These are phyloP conservation scores for Myotis findleyi DNA, from an alignment of 2,797 vertebrate genomes.

Conservation along the genomic window DNA sequence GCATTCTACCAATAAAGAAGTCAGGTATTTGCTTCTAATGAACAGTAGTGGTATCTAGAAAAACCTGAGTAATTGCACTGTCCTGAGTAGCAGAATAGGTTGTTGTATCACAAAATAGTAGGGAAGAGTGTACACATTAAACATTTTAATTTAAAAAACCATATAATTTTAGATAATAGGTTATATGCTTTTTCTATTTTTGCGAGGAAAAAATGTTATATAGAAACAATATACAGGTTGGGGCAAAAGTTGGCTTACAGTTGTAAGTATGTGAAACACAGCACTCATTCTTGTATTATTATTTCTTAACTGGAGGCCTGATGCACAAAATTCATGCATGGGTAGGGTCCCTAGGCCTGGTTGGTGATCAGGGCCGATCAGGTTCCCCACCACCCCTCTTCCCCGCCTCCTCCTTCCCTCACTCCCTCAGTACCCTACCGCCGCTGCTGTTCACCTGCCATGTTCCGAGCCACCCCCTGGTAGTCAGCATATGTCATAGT, in stretches of 20 bases:
- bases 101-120: background rate
- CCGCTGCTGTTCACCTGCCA: no score
- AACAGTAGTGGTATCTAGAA: background rate
- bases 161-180: background rate
- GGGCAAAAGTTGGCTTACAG: background rate
- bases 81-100: background rate
- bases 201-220: background rate
- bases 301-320: background rate
- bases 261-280: background rate
- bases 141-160: background rate
- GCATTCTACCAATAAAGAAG: background rate
- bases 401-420: no score
- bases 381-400: no score
- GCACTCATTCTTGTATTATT: background rate
- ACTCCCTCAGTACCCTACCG: no score
- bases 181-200: conserved; percentile 1
- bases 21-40: background rate
- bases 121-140: background rate
- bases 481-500: no score
- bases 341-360: no score
- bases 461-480: no score
- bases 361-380: no score
- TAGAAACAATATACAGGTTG: background rate
- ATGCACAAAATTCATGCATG: no score
- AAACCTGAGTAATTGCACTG: background rate